Evolutionary conservation across 2,797 vertebrate genomes (phyloP).

Genomic region (Clarias fuscus): DNA sequence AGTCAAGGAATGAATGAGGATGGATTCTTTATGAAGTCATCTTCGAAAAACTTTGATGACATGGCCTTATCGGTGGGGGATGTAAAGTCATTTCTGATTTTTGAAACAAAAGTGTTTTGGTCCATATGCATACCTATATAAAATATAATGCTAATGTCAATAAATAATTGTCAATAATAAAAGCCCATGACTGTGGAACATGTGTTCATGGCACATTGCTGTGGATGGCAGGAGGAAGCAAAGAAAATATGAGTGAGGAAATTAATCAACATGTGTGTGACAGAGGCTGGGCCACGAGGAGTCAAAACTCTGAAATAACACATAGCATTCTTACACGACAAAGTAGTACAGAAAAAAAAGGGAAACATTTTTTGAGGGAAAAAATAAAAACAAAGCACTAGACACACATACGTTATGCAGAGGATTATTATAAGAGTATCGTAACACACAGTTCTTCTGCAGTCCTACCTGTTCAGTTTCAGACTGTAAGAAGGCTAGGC

Average conservation of each 20-base stretch:
- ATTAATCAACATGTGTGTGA: neutral
- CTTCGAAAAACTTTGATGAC: slow-evolving; percentile 33
- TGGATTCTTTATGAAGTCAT: slow-evolving; percentile 24
- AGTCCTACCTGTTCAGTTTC: slow-evolving; percentile 14
- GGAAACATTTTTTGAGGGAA: neutral
- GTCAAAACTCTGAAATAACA: neutral
- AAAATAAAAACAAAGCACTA: neutral
- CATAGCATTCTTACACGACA: neutral
- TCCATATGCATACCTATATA: slow-evolving; percentile 51
- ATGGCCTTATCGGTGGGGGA: slow-evolving; percentile 30
- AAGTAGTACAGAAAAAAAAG: neutral
- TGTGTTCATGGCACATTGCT: slow-evolving; percentile 29
- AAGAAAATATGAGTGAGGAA: slow-evolving; percentile 7
- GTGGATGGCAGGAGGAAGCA: slow-evolving; percentile 17
- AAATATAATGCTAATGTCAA: slow-evolving; percentile 58
- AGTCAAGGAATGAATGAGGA: slow-evolving; percentile 41
- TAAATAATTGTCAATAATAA: slow-evolving; percentile 59
- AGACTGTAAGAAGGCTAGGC: slow-evolving; percentile 50
- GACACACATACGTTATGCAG: slow-evolving; percentile 5
- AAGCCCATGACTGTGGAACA: slow-evolving; percentile 48
- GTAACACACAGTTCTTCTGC: neutral
- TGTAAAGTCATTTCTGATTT: slow-evolving; percentile 20
- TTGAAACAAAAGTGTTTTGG: slow-evolving; percentile 28
- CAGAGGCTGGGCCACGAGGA: slow-evolving; percentile 14
- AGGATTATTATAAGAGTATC: slow-evolving; percentile 28